Evolutionary conservation across 1,140 invertebrate genomes (phyloP).

Genomic region (Drosophila takahashii): DNA sequence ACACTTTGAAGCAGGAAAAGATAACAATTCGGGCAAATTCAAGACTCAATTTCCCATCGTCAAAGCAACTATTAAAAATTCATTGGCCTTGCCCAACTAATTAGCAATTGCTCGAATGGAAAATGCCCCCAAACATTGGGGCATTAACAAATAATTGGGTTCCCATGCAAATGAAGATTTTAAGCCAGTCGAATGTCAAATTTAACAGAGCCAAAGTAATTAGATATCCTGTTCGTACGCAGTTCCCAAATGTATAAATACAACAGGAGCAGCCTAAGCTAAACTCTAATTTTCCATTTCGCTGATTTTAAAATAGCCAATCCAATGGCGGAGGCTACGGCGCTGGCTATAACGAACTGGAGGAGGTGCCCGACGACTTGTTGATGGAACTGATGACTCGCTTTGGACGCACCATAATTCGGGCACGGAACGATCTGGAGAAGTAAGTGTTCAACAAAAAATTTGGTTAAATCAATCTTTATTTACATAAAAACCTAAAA

Average conservation of each 20-base stretch:
- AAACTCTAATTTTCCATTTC: slow-evolving; percentile 68
- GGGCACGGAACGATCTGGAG: slow-evolving; percentile 86
- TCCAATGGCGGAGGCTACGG: slow-evolving; percentile 59
- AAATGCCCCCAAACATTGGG: slow-evolving; percentile 53
- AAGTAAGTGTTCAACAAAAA: slow-evolving; percentile 85
- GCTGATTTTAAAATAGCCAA: slow-evolving; percentile 62
- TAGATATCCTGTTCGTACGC: slow-evolving; percentile 43
- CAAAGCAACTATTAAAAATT: slow-evolving; percentile 34
- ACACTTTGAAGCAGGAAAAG: not conserved
- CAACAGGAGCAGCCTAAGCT: not conserved
- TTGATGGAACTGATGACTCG: slow-evolving; percentile 87
- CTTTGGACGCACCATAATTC: slow-evolving; percentile 87
- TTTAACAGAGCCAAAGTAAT: slow-evolving; percentile 58
- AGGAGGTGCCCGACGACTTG: slow-evolving; percentile 85
- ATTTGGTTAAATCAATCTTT: not conserved
- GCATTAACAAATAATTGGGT: slow-evolving; percentile 51
- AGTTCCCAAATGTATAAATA: not conserved
- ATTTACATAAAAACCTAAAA: not conserved
- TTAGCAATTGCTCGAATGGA: slow-evolving; percentile 59
- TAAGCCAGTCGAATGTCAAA: slow-evolving; percentile 51
- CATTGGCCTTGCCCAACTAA: slow-evolving; percentile 41
- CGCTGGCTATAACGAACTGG: slow-evolving; percentile 74
- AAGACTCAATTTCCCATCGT: slow-evolving; percentile 26
- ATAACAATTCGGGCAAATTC: not conserved
- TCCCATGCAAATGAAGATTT: slow-evolving; percentile 64